Percentiles rank a stretch among this genome's conserved stretches.
phyloP scores from a whole-genome alignment of 2,888 invertebrate genomes.

The Sarcophaga subvicina region DNA sequence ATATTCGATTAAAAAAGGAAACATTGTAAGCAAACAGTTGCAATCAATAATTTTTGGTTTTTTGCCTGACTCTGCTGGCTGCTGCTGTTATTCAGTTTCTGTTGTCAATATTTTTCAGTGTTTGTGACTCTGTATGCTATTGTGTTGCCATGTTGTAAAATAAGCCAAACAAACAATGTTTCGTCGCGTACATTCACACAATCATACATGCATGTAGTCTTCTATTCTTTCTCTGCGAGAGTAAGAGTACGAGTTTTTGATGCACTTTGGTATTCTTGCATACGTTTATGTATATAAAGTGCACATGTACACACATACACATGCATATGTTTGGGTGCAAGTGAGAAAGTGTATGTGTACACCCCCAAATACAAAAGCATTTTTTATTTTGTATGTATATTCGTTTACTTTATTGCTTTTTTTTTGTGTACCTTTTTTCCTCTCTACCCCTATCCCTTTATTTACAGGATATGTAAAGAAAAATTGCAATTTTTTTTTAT shows the following conservation, averaged over 20 bases:
- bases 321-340: conserved; percentile 18
- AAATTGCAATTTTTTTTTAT: conserved; percentile 32
- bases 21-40: conserved; percentile 38
- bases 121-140: conserved; percentile 26
- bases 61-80: conserved; percentile 30
- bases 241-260: neutral
- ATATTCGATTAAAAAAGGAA: neutral
- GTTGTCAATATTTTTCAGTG: conserved; percentile 55
- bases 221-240: neutral
- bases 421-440: conserved; percentile 1
- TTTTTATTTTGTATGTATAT: conserved; percentile 12
- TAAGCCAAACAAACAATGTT: conserved; percentile 33
- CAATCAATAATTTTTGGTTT: conserved; percentile 62
- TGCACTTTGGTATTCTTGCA: neutral
- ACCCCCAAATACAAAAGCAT: neutral
- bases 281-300: neutral
- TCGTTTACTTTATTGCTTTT: conserved; percentile 42
- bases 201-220: no score
- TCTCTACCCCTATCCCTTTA: neutral
- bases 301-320: neutral
- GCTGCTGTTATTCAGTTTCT: neutral
- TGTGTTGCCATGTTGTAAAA: conserved; percentile 63
- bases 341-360: conserved; percentile 14
- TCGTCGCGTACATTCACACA: no score
- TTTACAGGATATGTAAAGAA: conserved; percentile 39